phyloP scores from a whole-genome alignment of 92 coral and sea anemone genomes.

The Phenganax marumi region DNA sequence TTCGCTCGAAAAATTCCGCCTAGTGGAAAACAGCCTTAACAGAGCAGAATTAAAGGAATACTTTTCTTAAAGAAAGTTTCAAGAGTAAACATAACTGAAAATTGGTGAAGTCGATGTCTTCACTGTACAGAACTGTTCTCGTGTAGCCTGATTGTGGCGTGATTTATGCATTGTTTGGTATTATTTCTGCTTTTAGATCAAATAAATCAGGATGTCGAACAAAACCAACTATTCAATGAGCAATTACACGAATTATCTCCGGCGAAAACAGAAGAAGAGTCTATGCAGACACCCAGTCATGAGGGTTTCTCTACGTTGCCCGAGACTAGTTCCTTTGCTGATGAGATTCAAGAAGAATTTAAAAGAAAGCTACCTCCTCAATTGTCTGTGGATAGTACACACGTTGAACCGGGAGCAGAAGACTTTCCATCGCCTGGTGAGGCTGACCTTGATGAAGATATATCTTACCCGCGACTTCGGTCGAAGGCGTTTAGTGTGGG shows the following conservation, averaged over 20 bases:
- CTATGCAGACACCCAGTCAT: not conserved
- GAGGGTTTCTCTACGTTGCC: not conserved
- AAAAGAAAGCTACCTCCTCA: not conserved
- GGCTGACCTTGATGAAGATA: constrained; percentile 1
- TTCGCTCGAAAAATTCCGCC: no score
- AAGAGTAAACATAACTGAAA: no score
- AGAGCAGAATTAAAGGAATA: no score
- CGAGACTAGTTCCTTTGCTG: not conserved
- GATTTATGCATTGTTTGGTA: no score
- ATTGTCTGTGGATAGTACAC: not conserved
- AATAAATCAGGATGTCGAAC: not conserved
- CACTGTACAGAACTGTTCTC: no score
- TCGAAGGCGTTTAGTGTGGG: constrained; percentile 28
- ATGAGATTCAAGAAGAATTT: constrained; percentile 20
- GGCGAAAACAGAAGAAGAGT: not conserved
- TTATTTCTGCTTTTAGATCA: not conserved
- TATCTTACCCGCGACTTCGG: not conserved
- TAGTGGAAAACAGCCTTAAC: no score
- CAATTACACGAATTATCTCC: not conserved
- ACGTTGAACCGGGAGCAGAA: not conserved
- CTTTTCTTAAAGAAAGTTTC: no score
- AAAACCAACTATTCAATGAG: not conserved
- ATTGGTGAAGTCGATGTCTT: no score
- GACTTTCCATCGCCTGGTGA: not conserved
- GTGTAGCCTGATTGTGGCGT: no score